These are phyloP conservation scores for Coecobrya sp. DNA, from an alignment of 2,888 invertebrate species.

Conservation along the genomic window DNA sequence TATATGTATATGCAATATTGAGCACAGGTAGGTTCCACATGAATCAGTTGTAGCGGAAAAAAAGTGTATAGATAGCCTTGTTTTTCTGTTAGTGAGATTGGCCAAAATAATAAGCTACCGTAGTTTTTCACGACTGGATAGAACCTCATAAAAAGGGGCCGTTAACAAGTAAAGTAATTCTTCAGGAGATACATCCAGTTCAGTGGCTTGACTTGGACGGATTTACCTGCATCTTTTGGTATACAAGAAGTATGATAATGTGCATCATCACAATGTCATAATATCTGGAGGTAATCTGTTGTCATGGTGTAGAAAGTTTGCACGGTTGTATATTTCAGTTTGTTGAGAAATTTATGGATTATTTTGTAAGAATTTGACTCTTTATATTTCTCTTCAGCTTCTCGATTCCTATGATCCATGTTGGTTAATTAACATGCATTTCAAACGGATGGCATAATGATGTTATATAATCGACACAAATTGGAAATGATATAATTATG, in stretches of 20 bases:
- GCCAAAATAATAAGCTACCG: neutral
- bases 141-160: conserved; percentile 3
- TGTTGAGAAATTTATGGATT: too few species aligned
- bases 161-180: conserved; percentile 14
- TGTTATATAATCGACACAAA: too few species aligned
- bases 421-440: too few species aligned
- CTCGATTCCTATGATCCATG: too few species aligned
- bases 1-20: neutral
- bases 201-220: conserved; percentile 27
- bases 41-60: neutral
- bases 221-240: conserved; percentile 10
- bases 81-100: neutral
- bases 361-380: too few species aligned
- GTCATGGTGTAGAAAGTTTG: neutral
- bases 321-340: too few species aligned
- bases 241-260: neutral
- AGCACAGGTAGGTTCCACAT: neutral
- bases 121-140: neutral
- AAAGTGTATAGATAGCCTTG: neutral
- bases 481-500: too few species aligned
- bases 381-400: too few species aligned
- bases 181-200: neutral
- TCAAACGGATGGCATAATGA: too few species aligned
- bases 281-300: neutral
- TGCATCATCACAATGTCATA: neutral